Evolutionary conservation across 2,797 vertebrate genomes (phyloP).

Genomic region (Arvicola amphibius): DNA sequence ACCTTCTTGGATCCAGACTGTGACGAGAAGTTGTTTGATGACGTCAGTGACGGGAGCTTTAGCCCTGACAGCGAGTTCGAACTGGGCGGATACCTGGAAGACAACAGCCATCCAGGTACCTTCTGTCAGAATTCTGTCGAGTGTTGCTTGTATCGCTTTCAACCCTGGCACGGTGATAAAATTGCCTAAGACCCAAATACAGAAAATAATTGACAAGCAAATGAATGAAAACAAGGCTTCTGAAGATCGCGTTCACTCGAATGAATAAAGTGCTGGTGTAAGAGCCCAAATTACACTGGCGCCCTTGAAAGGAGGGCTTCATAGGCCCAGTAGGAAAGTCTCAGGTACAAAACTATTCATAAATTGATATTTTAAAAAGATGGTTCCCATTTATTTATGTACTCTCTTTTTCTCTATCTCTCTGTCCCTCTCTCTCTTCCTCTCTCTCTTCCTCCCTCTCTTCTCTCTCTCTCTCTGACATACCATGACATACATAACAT

Average conservation of each 20-base stretch:
- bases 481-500: not conserved
- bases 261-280: conserved; percentile 47
- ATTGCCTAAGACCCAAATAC: conserved; percentile 26
- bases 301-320: conserved; percentile 6
- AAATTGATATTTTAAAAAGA: not conserved
- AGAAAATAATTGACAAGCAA: conserved; percentile 55
- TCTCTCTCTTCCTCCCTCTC: not conserved
- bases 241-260: conserved; percentile 16
- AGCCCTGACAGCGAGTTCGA: conserved; percentile 88
- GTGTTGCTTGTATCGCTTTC: conserved; percentile 39
- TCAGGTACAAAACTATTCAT: conserved; percentile 22
- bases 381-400: not conserved
- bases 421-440: too few relatives aligned
- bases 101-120: conserved; percentile 85
- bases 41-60: conserved; percentile 83
- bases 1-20: conserved; percentile 95
- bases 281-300: conserved; percentile 21
- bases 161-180: conserved; percentile 48
- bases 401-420: too few relatives aligned
- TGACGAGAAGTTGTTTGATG: conserved; percentile 91
- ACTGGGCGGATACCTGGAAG: conserved; percentile 83
- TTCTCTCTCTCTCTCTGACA: not conserved
- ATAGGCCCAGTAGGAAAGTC: conserved; percentile 42
- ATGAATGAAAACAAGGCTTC: conserved; percentile 37
- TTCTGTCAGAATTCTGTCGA: not conserved